A percentile compares a stretch with the other conserved stretches of the same genome.
phyloP scores from a whole-genome alignment of 2,113 vertebrate genomes.

The Aptenodytes forsteri region DNA sequence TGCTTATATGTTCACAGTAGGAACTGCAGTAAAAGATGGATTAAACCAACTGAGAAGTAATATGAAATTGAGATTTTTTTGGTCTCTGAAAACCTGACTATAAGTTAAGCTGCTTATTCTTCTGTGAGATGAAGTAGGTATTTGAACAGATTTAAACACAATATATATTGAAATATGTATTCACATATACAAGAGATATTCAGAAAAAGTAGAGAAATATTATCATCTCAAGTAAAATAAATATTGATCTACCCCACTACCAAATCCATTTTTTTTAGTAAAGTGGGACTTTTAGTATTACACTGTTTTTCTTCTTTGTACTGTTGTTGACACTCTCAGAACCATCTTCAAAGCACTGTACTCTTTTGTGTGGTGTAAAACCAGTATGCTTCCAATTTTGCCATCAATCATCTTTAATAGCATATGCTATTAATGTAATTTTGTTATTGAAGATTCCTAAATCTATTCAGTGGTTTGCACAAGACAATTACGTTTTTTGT shows the following conservation, averaged over 20 bases:
- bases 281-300: constrained; percentile 9
- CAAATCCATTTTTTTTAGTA: not conserved
- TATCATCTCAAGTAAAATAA: not conserved
- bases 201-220: not conserved
- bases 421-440: constrained; percentile 82
- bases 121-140: not conserved
- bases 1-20: not conserved
- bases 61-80: not conserved
- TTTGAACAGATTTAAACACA: not conserved
- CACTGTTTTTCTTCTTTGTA: constrained; percentile 53
- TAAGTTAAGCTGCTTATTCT: not conserved
- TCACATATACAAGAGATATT: not conserved
- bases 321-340: constrained; percentile 58
- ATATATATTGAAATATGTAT: not conserved
- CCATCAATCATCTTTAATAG: constrained; percentile 84
- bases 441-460: constrained; percentile 81
- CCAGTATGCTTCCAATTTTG: constrained; percentile 78
- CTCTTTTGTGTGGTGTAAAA: constrained; percentile 72
- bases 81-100: not conserved
- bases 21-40: not conserved
- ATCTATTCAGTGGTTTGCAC: constrained; percentile 75
- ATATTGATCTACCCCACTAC: not conserved
- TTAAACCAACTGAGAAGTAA: not conserved
- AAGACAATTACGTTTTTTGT: constrained; percentile 81
- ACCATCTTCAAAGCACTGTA: constrained; percentile 66